phyloP scores from a whole-genome alignment of 2,113 vertebrate species.

The Seriola dumerili region DNA sequence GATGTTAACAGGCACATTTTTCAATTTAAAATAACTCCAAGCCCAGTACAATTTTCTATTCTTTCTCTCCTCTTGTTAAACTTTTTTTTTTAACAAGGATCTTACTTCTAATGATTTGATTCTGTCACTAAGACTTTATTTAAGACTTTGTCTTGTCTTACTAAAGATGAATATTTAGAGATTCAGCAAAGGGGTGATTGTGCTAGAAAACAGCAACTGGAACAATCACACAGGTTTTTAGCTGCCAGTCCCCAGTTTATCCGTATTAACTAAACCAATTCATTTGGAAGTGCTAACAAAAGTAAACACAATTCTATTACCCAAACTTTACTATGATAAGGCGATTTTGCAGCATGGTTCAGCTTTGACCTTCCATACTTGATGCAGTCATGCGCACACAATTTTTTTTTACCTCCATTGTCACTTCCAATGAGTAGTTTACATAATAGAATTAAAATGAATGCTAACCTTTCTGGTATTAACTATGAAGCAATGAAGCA shows the following conservation, averaged over 20 bases:
- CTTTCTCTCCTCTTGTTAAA: not conserved
- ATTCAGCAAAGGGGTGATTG: not conserved
- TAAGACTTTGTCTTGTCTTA: not conserved
- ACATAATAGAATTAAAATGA: slow-evolving; percentile 3
- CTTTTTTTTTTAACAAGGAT: not conserved
- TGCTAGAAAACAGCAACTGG: not conserved
- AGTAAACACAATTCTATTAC: not conserved
- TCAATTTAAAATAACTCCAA: slow-evolving; percentile 11
- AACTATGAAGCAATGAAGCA: not conserved
- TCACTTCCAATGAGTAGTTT: not conserved
- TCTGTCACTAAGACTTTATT: not conserved
- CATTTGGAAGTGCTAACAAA: not conserved
- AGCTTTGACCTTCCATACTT: not conserved
- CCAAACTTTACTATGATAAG: not conserved
- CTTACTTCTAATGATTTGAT: not conserved
- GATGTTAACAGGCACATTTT: slow-evolving; percentile 42
- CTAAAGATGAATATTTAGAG: not conserved
- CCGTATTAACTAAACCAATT: not conserved
- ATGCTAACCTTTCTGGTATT: not conserved
- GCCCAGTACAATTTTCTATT: not conserved
- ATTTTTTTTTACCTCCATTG: not conserved
- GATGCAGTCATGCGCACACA: not conserved
- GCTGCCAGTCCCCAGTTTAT: not conserved
- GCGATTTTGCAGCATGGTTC: not conserved
- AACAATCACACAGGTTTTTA: not conserved